Evolutionary conservation across 2,888 invertebrate species (phyloP).

Genomic region (Sinopyrophorus schimmeli): DNA sequence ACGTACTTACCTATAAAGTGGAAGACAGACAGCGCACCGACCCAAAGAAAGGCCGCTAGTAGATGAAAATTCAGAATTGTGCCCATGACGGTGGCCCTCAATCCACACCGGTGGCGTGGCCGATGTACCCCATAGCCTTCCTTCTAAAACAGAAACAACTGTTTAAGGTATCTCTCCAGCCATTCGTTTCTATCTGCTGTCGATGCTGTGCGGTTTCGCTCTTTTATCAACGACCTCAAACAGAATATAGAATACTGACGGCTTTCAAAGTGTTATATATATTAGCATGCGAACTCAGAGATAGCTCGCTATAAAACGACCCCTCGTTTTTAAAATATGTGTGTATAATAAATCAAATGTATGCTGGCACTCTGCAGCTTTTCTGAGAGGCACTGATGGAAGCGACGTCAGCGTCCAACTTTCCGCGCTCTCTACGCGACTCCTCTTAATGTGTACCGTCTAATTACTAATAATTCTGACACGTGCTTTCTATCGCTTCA

Average conservation of each 20-base stretch:
- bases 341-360: constrained; percentile 48
- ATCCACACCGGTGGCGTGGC: constrained; percentile 51
- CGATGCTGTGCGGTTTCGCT: constrained; percentile 34
- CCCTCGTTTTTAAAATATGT: constrained; percentile 44
- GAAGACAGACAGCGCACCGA: constrained; percentile 24
- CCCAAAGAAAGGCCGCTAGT: constrained; percentile 26
- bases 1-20: constrained; percentile 39
- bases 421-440: constrained; percentile 24
- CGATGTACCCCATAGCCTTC: constrained; percentile 52
- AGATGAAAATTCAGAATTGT: constrained; percentile 30
- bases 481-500: constrained; percentile 19
- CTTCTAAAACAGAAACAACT: constrained; percentile 48
- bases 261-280: constrained; percentile 45
- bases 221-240: constrained; percentile 51
- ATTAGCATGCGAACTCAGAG: constrained; percentile 43
- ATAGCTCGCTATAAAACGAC: constrained; percentile 41
- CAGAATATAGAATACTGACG: constrained; percentile 49
- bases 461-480: constrained; percentile 27
- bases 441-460: constrained; percentile 22
- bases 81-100: constrained; percentile 53
- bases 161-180: constrained; percentile 21
- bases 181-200: constrained; percentile 23
- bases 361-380: constrained; percentile 34
- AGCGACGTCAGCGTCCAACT: constrained; percentile 27
- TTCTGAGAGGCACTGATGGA: constrained; percentile 30